These are phyloP conservation scores for Phalacrocorax pelagicus DNA, from an alignment of 2,113 vertebrate genomes.

Conservation along the genomic window DNA sequence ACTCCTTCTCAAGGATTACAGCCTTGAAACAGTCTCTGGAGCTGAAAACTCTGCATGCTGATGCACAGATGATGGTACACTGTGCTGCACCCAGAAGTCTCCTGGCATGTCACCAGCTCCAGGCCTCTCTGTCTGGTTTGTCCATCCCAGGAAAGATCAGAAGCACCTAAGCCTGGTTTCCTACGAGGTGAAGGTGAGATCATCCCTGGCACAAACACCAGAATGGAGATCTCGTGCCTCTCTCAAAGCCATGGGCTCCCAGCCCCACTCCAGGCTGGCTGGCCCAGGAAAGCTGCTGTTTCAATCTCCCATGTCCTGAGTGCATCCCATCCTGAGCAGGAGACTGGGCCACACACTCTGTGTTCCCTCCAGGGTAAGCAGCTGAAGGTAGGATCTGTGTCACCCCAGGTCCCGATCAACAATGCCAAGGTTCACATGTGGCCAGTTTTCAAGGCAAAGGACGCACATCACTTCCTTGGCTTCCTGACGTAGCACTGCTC, in stretches of 20 bases:
- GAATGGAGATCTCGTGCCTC: not conserved
- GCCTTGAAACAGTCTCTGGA: not conserved
- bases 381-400: not conserved
- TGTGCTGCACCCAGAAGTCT: not conserved
- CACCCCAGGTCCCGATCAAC: not conserved
- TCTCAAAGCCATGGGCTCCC: not conserved
- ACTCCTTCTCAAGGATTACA: not conserved
- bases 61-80: fast-evolving
- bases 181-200: not conserved
- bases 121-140: not conserved
- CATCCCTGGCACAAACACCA: not conserved
- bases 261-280: not conserved
- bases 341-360: not conserved
- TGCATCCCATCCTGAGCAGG: not conserved
- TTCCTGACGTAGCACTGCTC: fast-evolving
- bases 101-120: not conserved
- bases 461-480: not conserved
- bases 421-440: too few species aligned
- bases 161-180: not conserved
- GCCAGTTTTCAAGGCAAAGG: not conserved
- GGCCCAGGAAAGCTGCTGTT: not conserved
- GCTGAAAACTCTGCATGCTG: not conserved
- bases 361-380: not conserved
- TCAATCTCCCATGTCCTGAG: not conserved
- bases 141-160: not conserved